Conservation (phyloP, 2,888 invertebrate genomes). For the Hyposoter didymator region DNA sequence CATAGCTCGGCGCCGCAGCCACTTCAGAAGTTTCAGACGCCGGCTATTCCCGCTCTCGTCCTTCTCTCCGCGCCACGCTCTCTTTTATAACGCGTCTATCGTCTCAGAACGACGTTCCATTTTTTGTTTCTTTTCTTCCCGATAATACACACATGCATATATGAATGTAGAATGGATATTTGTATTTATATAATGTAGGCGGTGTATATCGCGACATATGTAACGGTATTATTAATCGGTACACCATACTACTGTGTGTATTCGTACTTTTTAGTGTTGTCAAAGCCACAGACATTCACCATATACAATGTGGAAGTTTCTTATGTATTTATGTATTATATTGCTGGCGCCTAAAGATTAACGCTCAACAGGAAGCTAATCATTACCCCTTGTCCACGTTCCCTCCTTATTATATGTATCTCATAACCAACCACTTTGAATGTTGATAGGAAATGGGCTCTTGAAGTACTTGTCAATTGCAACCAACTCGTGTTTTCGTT, state of each 20-base stretch:
- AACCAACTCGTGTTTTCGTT: background rate
- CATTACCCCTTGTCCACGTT: slow-evolving; percentile 20
- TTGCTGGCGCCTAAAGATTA: slow-evolving; percentile 50
- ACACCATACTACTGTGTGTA: slow-evolving; percentile 2
- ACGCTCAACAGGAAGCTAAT: slow-evolving; percentile 53
- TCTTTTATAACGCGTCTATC: slow-evolving; percentile 38
- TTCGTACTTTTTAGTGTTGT: slow-evolving; percentile 5
- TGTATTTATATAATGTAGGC: slow-evolving; percentile 42
- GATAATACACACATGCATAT: slow-evolving; percentile 13
- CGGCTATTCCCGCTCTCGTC: slow-evolving; percentile 14
- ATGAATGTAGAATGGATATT: slow-evolving; percentile 18
- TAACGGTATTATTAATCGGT: slow-evolving; percentile 39
- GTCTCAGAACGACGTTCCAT: slow-evolving; percentile 13
- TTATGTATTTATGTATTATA: background rate
- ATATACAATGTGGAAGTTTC: background rate
- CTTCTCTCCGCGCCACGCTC: background rate
- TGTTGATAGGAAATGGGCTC: slow-evolving; percentile 6
- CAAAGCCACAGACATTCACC: background rate
- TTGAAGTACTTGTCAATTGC: slow-evolving; percentile 8
- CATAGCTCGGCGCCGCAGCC: slow-evolving; percentile 57
- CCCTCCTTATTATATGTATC: slow-evolving; percentile 11
- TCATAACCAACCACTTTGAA: slow-evolving; percentile 21
- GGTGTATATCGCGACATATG: background rate
- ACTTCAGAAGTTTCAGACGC: slow-evolving; percentile 64
- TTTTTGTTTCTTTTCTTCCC: slow-evolving; percentile 21